Base-by-base conservation (phyloP, 1,140 invertebrate species). In the Cotesia glomerata region DNA sequence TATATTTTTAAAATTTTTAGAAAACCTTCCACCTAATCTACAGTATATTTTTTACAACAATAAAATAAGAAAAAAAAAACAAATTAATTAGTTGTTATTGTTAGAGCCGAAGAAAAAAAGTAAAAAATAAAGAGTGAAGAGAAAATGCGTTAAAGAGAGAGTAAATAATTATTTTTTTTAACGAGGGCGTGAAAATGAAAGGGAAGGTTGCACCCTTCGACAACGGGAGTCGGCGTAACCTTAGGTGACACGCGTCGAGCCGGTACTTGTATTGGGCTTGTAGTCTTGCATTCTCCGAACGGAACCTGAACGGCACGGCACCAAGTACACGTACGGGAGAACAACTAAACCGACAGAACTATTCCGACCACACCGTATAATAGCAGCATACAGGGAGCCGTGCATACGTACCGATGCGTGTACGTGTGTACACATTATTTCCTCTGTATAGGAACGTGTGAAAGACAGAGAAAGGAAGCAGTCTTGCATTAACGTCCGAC, bases 401-500 rank as follows among this genome's bases (percentile, higher is more conserved):
- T 32, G 32, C n/a, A 14, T 26, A 64, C 5, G 34, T 5, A 14
- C 11, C 2, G 5, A 45, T 7, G 39, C 39, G 39, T 45, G 39
- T 45, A 45, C 39, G 39, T 45, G 39, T 45, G 39, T 45, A 45
- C 39, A 45, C 39, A 45, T 45, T 45, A 45, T 45, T 54, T 36
- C 32, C 9, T 45, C 66, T 64, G 26, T 8, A 54, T 49, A 34
- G 26, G 36, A 58, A 61, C 18, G 39, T 49, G 45, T 56, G 56
- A 9, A 63, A 74, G 54, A 11, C 34, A 18, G 45, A 51, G 59
- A 9, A 52, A 71, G 58, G 36, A 72, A 69, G 39, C 71, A 68
- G 63, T 58, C 52, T 61, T 34, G 74, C 74, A 52, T 75, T 69
- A 65, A 72, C 32, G 14, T 75, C 39, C 66, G 66, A 59, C 70